A percentile compares a stretch with the other conserved stretches of the same genome.
These are phyloP conservation scores for Coranthus polyacanthus DNA, from an alignment of 2,797 vertebrate species.

Conservation along the genomic window DNA sequence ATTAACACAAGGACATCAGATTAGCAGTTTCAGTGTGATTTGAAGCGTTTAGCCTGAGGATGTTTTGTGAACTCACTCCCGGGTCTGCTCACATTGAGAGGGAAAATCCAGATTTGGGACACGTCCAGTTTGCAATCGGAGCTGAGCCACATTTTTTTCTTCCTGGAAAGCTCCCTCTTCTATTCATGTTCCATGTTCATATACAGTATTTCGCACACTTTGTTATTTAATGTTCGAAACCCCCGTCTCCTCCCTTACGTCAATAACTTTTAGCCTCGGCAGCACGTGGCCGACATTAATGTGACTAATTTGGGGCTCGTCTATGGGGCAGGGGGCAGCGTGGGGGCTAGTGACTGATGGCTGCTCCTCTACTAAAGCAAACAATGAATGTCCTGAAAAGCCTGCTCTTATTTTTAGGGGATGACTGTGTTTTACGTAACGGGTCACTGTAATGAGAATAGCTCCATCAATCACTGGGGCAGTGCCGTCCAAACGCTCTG, in stretches of 20 bases:
- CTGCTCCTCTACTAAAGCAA: constrained; percentile 74
- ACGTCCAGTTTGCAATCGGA: constrained; percentile 4
- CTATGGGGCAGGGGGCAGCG: not conserved
- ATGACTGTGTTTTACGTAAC: constrained; percentile 78
- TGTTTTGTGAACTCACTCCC: too few species aligned
- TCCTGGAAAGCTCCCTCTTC: constrained; percentile 21
- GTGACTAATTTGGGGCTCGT: constrained; percentile 48
- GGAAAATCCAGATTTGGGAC: not conserved
- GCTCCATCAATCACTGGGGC: constrained; percentile 75
- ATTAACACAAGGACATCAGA: too few species aligned
- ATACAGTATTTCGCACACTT: not conserved
- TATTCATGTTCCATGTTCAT: constrained; percentile 3
- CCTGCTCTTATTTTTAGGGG: constrained; percentile 78
- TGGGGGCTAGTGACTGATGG: constrained; percentile 26
- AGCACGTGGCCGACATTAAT: constrained; percentile 42
- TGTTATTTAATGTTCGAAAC: not conserved
- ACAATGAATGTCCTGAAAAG: constrained; percentile 76
- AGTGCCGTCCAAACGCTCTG: constrained; percentile 65
- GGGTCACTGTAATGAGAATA: constrained; percentile 75
- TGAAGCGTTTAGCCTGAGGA: too few species aligned
- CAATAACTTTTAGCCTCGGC: constrained; percentile 44
- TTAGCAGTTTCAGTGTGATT: too few species aligned
- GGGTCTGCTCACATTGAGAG: constrained; percentile 1
- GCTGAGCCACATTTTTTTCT: not conserved
- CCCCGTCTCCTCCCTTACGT: constrained; percentile 4